Base-by-base conservation (phyloP, 92 coral and sea anemone genomes). In the Zoanthus solanderi region DNA sequence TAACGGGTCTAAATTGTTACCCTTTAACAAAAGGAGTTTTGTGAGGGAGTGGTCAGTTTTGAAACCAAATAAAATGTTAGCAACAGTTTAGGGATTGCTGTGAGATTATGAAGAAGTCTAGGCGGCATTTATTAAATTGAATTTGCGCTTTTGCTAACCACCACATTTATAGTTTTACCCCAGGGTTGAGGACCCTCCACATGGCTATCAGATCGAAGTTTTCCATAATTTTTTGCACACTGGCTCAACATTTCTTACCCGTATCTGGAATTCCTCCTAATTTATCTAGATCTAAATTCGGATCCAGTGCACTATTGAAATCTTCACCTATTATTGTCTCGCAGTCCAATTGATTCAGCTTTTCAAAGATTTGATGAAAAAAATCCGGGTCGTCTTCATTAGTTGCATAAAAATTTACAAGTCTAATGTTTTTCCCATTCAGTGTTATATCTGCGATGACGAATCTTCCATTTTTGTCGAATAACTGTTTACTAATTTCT, bases 101-200 rank as follows among this genome's bases (percentile, higher is more conserved):
- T 72, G 65, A 30, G 46, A 58, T 56, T 48, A 84, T 56, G 31
- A 84, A 73, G 80, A 84, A 84, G 77, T 84, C 80, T 16, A 84
- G 29, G 54, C 79, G 60, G 66, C 88, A 84, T 84, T 73, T 23
- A 23, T 23, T 23, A 23, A 23, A 23, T 23, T 23, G 88, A 84
- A 84, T 73, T 28, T 84, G 48, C 7, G 53, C 56, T 29, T 84
- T 53, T 69, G 50, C 47, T 69, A 42, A 65, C 61, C 50, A 67
- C 87, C 78, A 84, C 74, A 79, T 84, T 69, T 84, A 84, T 84
- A 52, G 57, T 69, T 84, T 56, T 69, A 53, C 52, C 71, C 65
- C 58, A 47, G 69, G 88, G 81, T 71, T 71, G 18, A 84, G 56
- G 75, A 84, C 57, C 74, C 88, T 84, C 88, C 79, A 73, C 9